These are phyloP conservation scores for Labeo catla DNA, from an alignment of 2,113 vertebrate species.

Conservation along the genomic window DNA sequence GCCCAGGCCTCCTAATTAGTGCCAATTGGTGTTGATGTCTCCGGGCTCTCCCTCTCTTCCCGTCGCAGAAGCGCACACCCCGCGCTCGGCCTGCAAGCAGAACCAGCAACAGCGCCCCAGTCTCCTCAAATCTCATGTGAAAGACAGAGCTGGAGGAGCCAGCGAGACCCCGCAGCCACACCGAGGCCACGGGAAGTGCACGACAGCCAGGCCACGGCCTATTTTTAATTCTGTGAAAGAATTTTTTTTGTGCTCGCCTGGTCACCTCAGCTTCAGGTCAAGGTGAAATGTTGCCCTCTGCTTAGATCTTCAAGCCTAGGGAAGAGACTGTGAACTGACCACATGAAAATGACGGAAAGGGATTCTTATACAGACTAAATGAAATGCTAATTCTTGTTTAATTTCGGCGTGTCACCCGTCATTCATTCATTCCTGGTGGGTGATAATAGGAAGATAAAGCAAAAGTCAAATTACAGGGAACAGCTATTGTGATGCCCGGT, in stretches of 20 bases:
- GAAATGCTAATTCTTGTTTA: slow-evolving; percentile 66
- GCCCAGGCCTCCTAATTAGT: slow-evolving; percentile 54
- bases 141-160: slow-evolving; percentile 54
- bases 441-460: background rate
- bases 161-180: slow-evolving; percentile 50
- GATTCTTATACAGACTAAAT: slow-evolving; percentile 47
- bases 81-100: slow-evolving; percentile 43
- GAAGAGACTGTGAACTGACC: slow-evolving; percentile 46
- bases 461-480: background rate
- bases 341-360: slow-evolving; percentile 40
- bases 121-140: slow-evolving; percentile 58
- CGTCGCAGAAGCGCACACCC: slow-evolving; percentile 6
- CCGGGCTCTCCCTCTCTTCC: slow-evolving; percentile 46
- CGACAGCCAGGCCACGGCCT: slow-evolving; percentile 19
- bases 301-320: slow-evolving; percentile 45
- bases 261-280: slow-evolving; percentile 54
- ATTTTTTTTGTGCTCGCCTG: slow-evolving; percentile 34
- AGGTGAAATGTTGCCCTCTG: slow-evolving; percentile 60
- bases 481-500: slow-evolving; percentile 67
- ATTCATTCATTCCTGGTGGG: slow-evolving; percentile 49
- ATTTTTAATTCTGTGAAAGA: slow-evolving; percentile 47
- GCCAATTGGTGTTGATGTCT: slow-evolving; percentile 60
- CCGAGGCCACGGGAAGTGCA: slow-evolving; percentile 42
- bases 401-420: background rate
- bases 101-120: slow-evolving; percentile 29